Evolutionary conservation across 2,888 invertebrate genomes (phyloP), one percentile per base, ranked within the genome.

Genomic region (Nomada flava): DNA sequence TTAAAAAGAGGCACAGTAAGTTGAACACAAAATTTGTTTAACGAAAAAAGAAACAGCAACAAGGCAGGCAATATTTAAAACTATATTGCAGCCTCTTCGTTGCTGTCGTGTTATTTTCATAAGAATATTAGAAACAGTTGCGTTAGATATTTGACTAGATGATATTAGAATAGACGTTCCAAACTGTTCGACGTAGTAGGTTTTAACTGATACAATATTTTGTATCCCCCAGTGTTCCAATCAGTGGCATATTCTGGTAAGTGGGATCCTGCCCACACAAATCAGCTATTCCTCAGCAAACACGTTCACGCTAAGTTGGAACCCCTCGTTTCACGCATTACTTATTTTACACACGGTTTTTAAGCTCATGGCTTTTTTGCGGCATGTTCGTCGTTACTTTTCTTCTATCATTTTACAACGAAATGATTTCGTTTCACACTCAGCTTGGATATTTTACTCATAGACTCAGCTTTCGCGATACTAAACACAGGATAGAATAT

Each of bases 211-310:
- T 91, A 91, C 92, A 90, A 91, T 94, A 91, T 94, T 94, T 94
- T 94, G 92, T 94, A 94, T 94, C 94, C 94, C 94, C 93, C 96
- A 98, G 97, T 97, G 97, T 98, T 98, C 97, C 98, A 98, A 96
- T 97, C 97, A 95, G 97, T 98, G 97, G 98, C 98, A 95, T 98
- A 97, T 96, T 98, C 97, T 95, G 98, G 98, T 98, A 97, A 98
- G 98, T 96, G 95, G 95, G 95, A 23, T 94, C 93, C 95, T 90
- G 91, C 93, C 93, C 93, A 93, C 93, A 90, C 90, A 91, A 90
- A 89, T 88, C 90, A 90, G 90, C 90, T 88, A 91, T 85, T 82
- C 88, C 86, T 90, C 91, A 89, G 87, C 92, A 91, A 90, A 91
- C 90, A 91, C 89, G 87, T 88, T 91, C 89, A 91, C 89, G 92